phyloP scores from a whole-genome alignment of 1,140 invertebrate genomes.

The Zaprionus kolodkinae region DNA sequence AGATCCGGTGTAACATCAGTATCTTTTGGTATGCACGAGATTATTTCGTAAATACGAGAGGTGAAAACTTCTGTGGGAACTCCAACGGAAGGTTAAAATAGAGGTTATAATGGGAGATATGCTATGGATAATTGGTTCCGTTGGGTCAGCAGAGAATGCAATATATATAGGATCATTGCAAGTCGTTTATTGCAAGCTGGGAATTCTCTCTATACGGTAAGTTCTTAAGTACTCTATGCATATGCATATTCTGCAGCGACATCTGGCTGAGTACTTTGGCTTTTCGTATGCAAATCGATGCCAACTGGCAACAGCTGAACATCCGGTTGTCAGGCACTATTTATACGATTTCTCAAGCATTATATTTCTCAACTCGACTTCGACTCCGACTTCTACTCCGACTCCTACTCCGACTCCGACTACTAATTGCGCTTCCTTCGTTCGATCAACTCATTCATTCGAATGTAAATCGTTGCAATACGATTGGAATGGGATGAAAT shows the following conservation, averaged over 20 bases:
- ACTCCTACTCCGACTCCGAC: conserved; percentile 3
- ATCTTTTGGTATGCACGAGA: conserved; percentile 20
- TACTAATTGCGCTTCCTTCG: conserved; percentile 61
- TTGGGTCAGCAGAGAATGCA: not conserved
- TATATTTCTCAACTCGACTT: conserved; percentile 22
- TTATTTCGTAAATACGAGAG: conserved; percentile 33
- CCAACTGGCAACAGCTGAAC: conserved; percentile 24
- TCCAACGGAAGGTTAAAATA: conserved; percentile 26
- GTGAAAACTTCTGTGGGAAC: conserved; percentile 44
- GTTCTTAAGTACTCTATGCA: not conserved
- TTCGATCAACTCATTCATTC: conserved; percentile 19
- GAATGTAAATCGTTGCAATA: conserved; percentile 40
- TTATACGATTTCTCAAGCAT: conserved; percentile 62
- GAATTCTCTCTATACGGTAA: no score
- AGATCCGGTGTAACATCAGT: conserved; percentile 7
- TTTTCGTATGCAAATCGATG: conserved; percentile 50
- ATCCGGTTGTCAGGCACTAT: conserved; percentile 61
- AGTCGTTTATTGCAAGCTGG: no score
- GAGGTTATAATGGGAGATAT: conserved; percentile 2
- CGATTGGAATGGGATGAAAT: not conserved
- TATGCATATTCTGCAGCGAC: not conserved
- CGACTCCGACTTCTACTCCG: conserved; percentile 37
- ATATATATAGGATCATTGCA: no score
- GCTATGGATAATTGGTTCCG: conserved; percentile 13
- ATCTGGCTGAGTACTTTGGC: conserved; percentile 19